Evolutionary conservation across 2,888 invertebrate species (phyloP).

Genomic region (Enoplolaimus lenunculus): DNA sequence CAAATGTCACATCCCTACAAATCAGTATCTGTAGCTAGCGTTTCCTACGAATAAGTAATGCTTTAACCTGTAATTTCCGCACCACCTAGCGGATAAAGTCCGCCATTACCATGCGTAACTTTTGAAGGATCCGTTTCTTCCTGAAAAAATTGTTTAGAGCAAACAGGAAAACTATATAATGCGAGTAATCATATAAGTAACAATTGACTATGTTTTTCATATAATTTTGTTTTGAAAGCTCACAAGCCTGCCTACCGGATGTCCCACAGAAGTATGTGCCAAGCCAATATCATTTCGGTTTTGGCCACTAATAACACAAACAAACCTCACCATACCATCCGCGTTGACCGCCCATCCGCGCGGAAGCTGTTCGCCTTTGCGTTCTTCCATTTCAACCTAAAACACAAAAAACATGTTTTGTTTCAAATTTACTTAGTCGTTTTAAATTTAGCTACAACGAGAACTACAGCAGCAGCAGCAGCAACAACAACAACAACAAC

Average conservation of each 20-base stretch:
- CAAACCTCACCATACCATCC: constrained; percentile 49
- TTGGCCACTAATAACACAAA: neutral
- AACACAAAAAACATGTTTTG: constrained; percentile 34
- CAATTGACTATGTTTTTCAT: too few species aligned
- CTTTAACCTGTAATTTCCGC: constrained; percentile 43
- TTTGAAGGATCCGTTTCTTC: constrained; percentile 41
- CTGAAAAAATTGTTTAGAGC: constrained; percentile 23
- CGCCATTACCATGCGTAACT: constrained; percentile 40
- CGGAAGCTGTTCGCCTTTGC: constrained; percentile 62
- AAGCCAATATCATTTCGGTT: too few species aligned
- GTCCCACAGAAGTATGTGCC: neutral
- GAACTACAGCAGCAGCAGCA: too few species aligned
- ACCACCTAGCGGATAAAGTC: constrained; percentile 46
- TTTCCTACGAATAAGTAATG: too few species aligned
- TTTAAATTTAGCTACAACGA: too few species aligned
- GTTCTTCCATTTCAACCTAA: constrained; percentile 64
- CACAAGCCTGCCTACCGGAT: neutral
- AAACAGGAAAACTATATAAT: too few species aligned
- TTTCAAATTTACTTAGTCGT: too few species aligned
- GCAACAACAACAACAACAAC: too few species aligned
- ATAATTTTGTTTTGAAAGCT: too few species aligned
- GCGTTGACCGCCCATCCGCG: constrained; percentile 68
- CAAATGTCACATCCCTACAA: too few species aligned
- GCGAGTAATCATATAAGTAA: too few species aligned
- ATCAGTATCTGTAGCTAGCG: too few species aligned